Evolutionary conservation across 2,113 vertebrate genomes (phyloP).

Genomic region (Etheostoma cragini): DNA sequence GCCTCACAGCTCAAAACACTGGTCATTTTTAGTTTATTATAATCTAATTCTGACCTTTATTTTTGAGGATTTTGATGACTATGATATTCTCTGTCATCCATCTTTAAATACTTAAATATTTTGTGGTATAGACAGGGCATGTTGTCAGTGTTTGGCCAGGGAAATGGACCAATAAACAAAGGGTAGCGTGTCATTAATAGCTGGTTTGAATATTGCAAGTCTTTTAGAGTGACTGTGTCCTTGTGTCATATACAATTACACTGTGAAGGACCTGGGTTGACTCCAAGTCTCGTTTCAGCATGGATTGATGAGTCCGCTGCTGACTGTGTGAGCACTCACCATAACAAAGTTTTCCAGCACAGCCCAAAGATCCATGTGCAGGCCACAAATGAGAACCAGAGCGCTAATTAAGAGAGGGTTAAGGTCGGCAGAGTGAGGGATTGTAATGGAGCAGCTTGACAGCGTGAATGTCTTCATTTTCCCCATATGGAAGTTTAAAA

Average conservation of each 20-base stretch:
- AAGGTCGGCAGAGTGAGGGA: constrained; percentile 61
- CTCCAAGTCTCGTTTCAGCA: constrained; percentile 36
- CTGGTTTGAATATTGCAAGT: constrained; percentile 8
- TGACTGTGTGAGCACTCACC: constrained; percentile 16
- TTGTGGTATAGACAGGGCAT: background rate
- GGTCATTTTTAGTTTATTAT: too few relatives aligned
- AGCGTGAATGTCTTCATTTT: constrained; percentile 74
- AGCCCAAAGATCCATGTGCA: constrained; percentile 9
- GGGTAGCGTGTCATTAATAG: background rate
- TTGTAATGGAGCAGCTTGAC: constrained; percentile 64
- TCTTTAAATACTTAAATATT: background rate
- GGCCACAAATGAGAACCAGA: constrained; percentile 31
- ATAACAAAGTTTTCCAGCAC: constrained; percentile 42
- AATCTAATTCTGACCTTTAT: background rate
- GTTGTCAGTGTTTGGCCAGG: background rate
- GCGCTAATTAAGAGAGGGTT: constrained; percentile 51
- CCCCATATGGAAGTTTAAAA: constrained; percentile 72
- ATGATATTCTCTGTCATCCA: background rate
- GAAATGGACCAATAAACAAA: background rate
- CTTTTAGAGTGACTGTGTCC: constrained; percentile 7
- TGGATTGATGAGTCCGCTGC: constrained; percentile 46
- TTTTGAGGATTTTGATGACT: background rate
- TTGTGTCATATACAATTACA: constrained; percentile 11
- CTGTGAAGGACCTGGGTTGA: constrained; percentile 14
- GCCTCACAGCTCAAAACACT: background rate